phyloP scores from a whole-genome alignment of 2,888 invertebrate genomes.

The Pristionchus arcanus region DNA sequence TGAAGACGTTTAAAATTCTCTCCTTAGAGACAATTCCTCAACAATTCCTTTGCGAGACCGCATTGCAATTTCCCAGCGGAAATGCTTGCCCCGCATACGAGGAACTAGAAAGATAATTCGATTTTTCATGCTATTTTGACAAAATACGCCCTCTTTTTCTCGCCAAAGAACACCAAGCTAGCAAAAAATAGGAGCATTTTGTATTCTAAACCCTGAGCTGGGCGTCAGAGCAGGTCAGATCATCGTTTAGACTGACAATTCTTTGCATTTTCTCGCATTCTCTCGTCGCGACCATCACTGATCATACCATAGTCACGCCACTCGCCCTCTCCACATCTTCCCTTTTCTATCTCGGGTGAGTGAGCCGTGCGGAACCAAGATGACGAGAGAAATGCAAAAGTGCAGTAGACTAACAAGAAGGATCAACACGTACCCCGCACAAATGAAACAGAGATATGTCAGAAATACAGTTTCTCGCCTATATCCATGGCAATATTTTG shows the following conservation, averaged over 20 bases:
- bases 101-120: too few relatives aligned
- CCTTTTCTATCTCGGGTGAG: neutral
- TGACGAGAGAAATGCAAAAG: neutral
- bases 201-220: neutral
- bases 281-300: neutral
- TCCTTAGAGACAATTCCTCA: too few relatives aligned
- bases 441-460: too few relatives aligned
- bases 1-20: too few relatives aligned
- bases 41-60: too few relatives aligned
- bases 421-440: too few relatives aligned
- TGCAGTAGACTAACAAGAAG: too few relatives aligned
- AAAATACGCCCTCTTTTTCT: neutral
- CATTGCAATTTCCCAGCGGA: too few relatives aligned
- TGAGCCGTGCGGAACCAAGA: neutral
- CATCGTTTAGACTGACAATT: neutral
- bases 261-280: neutral
- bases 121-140: too few relatives aligned
- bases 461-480: too few relatives aligned
- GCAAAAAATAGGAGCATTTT: neutral
- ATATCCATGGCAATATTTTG: too few relatives aligned
- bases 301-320: conserved; percentile 46
- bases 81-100: too few relatives aligned
- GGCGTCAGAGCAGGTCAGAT: neutral
- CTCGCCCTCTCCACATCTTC: neutral
- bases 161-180: neutral